Conservation (phyloP, 2,113 vertebrate species). For the Barbus barbus region DNA sequence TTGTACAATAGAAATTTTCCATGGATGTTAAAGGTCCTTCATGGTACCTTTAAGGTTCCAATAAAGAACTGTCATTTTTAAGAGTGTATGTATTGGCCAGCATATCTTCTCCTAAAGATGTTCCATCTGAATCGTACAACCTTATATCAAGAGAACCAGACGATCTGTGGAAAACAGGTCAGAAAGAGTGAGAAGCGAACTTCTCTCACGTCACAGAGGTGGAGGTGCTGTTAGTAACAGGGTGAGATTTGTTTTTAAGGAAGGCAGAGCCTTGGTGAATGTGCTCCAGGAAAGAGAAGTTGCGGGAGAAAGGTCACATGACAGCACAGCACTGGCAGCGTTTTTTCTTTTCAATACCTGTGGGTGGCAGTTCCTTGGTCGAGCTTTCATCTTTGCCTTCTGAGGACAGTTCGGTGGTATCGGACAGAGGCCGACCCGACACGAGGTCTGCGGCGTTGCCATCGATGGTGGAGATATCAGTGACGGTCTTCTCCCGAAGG, state of each 20-base stretch:
- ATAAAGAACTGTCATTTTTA: not conserved
- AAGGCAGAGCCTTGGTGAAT: slow-evolving; percentile 72
- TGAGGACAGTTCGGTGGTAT: slow-evolving; percentile 94
- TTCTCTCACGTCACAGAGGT: slow-evolving; percentile 65
- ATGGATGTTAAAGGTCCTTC: not conserved
- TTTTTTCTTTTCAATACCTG: slow-evolving; percentile 99
- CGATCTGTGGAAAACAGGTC: slow-evolving; percentile 51
- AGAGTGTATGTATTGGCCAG: not conserved
- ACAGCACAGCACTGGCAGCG: slow-evolving; percentile 98
- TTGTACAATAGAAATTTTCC: not conserved
- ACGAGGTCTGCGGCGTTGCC: slow-evolving; percentile 91
- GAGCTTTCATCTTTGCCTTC: slow-evolving; percentile 92
- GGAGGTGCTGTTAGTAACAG: slow-evolving; percentile 86
- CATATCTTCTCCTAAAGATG: slow-evolving; percentile 8
- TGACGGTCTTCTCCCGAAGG: slow-evolving; percentile 90
- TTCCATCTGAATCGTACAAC: slow-evolving; percentile 36
- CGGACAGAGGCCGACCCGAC: slow-evolving; percentile 83
- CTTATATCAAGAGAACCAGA: slow-evolving; percentile 39
- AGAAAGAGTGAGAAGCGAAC: slow-evolving; percentile 47
- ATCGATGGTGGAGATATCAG: slow-evolving; percentile 85
- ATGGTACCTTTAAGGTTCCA: not conserved
- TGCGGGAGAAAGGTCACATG: slow-evolving; percentile 87
- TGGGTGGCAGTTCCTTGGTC: slow-evolving; percentile 81
- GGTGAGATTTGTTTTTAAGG: slow-evolving; percentile 73
- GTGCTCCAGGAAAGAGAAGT: slow-evolving; percentile 74